Evolutionary conservation across 2,888 invertebrate genomes (phyloP).

Genomic region (Smittia aterrima): DNA sequence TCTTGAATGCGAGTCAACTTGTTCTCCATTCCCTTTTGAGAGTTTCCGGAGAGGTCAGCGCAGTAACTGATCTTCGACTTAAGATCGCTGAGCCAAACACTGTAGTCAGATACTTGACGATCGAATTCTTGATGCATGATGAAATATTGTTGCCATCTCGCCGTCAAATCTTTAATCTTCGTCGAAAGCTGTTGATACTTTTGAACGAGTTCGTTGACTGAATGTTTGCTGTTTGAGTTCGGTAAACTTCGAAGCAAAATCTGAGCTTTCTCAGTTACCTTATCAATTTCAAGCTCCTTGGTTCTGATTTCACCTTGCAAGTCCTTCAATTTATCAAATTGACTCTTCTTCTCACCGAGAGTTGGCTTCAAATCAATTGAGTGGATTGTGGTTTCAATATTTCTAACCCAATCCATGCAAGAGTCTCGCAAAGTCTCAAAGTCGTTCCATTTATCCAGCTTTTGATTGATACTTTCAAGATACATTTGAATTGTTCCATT

Average conservation of each 20-base stretch:
- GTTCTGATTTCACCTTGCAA: slow-evolving; percentile 86
- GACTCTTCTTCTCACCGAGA: slow-evolving; percentile 77
- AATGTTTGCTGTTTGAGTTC: slow-evolving; percentile 71
- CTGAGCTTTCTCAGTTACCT: slow-evolving; percentile 88
- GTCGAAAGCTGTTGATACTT: slow-evolving; percentile 88
- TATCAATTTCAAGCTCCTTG: slow-evolving; percentile 89
- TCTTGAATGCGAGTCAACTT: slow-evolving; percentile 84
- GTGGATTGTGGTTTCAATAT: slow-evolving; percentile 82
- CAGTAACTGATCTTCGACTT: slow-evolving; percentile 83
- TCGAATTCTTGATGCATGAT: slow-evolving; percentile 84
- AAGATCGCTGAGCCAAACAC: slow-evolving; percentile 79
- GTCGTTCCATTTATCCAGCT: slow-evolving; percentile 87
- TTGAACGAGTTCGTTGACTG: slow-evolving; percentile 81
- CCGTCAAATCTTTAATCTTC: slow-evolving; percentile 86
- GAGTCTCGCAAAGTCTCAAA: slow-evolving; percentile 84
- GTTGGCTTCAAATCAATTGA: slow-evolving; percentile 83
- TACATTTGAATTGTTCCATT: slow-evolving; percentile 73
- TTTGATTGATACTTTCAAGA: slow-evolving; percentile 75
- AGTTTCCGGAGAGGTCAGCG: slow-evolving; percentile 75
- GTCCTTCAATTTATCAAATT: slow-evolving; percentile 73
- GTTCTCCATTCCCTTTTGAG: slow-evolving; percentile 80
- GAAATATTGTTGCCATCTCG: slow-evolving; percentile 90
- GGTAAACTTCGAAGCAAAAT: slow-evolving; percentile 72
- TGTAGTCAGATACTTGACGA: slow-evolving; percentile 73
- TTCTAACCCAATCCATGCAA: slow-evolving; percentile 82